Conservation (phyloP, 64 coral and sea anemone genomes). For the Montipora foliosa region DNA sequence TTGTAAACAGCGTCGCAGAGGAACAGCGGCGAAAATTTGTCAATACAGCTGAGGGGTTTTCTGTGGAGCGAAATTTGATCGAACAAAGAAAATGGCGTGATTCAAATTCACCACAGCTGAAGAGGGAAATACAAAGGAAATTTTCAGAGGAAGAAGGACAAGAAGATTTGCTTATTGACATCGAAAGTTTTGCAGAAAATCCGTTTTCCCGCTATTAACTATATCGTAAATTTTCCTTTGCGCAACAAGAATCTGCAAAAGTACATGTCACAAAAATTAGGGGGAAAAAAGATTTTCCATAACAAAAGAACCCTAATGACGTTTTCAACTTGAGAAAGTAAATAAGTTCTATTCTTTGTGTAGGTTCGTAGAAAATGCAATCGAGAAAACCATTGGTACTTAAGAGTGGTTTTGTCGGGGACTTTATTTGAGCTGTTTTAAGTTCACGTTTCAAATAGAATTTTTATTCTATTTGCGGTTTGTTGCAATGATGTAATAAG, state of each 20-base stretch:
- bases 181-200: conserved; percentile 3
- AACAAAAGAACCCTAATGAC: background rate
- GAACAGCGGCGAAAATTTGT: background rate
- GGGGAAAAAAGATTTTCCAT: background rate
- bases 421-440: background rate
- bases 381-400: background rate
- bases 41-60: background rate
- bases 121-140: background rate
- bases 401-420: background rate
- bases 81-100: background rate
- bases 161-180: background rate
- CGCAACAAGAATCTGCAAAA: background rate
- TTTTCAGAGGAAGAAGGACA: conserved; percentile 7
- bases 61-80: background rate
- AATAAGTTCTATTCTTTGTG: background rate
- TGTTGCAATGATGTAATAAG: too few species aligned
- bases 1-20: background rate
- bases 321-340: background rate
- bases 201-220: background rate
- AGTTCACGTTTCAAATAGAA: background rate
- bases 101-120: background rate
- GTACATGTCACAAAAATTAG: background rate
- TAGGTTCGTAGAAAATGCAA: background rate
- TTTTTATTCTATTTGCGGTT: too few species aligned
- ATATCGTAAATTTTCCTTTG: background rate